Evolutionary conservation across 2,888 invertebrate species (phyloP).

Genomic region (Blomia tropicalis): DNA sequence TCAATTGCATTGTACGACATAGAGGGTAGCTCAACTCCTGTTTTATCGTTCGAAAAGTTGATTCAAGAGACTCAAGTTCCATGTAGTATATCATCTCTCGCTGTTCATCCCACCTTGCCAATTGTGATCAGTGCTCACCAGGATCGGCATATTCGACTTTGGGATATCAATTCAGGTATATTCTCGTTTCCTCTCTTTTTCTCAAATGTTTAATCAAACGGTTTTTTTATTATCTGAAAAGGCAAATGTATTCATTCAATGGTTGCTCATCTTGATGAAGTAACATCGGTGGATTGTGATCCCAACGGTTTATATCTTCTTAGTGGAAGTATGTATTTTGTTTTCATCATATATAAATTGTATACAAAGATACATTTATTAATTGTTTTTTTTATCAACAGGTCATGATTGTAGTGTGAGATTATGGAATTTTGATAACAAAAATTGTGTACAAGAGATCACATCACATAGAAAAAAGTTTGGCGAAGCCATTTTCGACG

Average conservation of each 20-base stretch:
- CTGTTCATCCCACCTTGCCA: slow-evolving; percentile 89
- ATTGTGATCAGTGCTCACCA: slow-evolving; percentile 92
- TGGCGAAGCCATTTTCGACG: slow-evolving; percentile 96
- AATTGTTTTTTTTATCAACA: slow-evolving; percentile 29
- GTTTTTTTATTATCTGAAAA: slow-evolving; percentile 35
- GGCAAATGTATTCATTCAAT: slow-evolving; percentile 90
- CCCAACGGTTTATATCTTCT: slow-evolving; percentile 94
- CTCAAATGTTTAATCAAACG: not conserved
- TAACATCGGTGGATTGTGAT: slow-evolving; percentile 93
- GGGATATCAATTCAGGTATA: slow-evolving; percentile 63
- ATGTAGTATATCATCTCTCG: slow-evolving; percentile 43
- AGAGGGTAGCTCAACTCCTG: slow-evolving; percentile 20
- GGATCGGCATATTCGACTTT: slow-evolving; percentile 95
- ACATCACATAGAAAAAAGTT: slow-evolving; percentile 99
- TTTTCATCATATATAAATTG: not conserved
- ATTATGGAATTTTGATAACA: slow-evolving; percentile 57
- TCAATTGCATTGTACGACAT: slow-evolving; percentile 25
- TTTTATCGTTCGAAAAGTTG: slow-evolving; percentile 21
- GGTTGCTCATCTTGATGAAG: slow-evolving; percentile 97
- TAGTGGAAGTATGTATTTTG: slow-evolving; percentile 63
- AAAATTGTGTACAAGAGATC: slow-evolving; percentile 98
- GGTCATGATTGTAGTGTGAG: slow-evolving; percentile 46
- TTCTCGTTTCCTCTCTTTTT: not conserved
- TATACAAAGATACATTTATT: not conserved
- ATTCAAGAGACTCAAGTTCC: too few relatives aligned